Base-by-base conservation (phyloP, 2,797 vertebrate species). In the Aulostomus chinensis region DNA sequence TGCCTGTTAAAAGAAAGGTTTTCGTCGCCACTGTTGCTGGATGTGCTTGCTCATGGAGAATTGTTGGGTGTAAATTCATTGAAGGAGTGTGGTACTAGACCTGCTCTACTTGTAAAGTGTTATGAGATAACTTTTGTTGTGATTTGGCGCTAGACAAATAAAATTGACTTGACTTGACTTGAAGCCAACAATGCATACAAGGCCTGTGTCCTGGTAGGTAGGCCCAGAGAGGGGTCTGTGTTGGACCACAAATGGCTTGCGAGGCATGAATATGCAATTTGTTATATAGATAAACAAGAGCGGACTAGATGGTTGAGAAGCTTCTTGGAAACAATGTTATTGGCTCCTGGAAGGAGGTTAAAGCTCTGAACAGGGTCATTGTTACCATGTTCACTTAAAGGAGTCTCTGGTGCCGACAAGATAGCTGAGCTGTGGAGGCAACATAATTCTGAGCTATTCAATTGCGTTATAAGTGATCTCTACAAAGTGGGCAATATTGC, bases 261-360 rank as follows among this genome's bases (percentile, higher is more conserved):
- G 4, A 60, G 9, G n/a, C 52, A 37, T 32, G 46, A 52, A 35
- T 40, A 21, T 61, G 35, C 21, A 20, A 9, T 38, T 48, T 0
- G n/a, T 33, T 33, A 8, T 15, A 14, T 15, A 7, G 14, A 11
- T 24, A 55, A 31, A 20, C 30, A 55, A 37, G 30, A 9, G 30
- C 42, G 9, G 16, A 48, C 35, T 49, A 14, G 11, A 31, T 40
- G 30, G 18, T 30, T 42, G 34, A 39, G 14, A 55, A 32, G 13
- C 29, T 62, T 0, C 17, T 54, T 12, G 13, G 30, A 16, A 25
- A 31, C n/a, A 35, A 41, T 22, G 15, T 39, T 8, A 14, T 7
- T 20, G 49, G 17, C 21, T 46, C 53, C 15, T 53, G 40, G 52
- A 56, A 38, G 22, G 34, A 47, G 22, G 25, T 57, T n/a, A 57